These are phyloP conservation scores for Pyrgilauda ruficollis DNA, from an alignment of 2,113 vertebrate genomes.

Conservation along the genomic window DNA sequence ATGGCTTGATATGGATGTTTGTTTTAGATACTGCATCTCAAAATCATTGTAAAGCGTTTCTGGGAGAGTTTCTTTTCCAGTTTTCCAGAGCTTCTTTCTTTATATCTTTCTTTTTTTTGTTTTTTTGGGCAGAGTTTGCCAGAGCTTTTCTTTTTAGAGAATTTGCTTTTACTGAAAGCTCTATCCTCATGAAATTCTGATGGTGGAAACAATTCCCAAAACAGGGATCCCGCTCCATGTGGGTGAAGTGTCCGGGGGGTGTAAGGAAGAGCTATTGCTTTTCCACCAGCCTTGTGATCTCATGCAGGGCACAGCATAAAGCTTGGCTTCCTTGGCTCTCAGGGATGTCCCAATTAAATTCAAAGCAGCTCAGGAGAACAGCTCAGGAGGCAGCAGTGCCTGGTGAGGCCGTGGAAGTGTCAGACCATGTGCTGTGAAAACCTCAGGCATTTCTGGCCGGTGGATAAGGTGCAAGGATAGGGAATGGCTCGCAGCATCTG, in stretches of 20 bases:
- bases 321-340: neutral
- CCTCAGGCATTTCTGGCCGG: neutral
- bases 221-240: accelerated
- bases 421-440: neutral
- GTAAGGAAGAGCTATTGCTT: neutral
- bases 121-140: neutral
- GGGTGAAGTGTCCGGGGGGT: accelerated
- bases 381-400: neutral
- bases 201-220: neutral
- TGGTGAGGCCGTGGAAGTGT: neutral
- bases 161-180: neutral
- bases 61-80: neutral
- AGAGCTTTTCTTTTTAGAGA: neutral
- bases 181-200: neutral
- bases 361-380: neutral
- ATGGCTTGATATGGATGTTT: neutral
- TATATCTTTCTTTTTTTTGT: too few species aligned
- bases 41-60: neutral
- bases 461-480: neutral
- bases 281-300: neutral
- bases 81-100: neutral
- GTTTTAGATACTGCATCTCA: neutral
- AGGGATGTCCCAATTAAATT: neutral
- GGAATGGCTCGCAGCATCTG: neutral
- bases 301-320: neutral